A percentile compares a stretch with the other conserved stretches of the same genome.
These are phyloP conservation scores for Malacoraja senta DNA, from an alignment of 2,797 vertebrate species.

Conservation along the genomic window DNA sequence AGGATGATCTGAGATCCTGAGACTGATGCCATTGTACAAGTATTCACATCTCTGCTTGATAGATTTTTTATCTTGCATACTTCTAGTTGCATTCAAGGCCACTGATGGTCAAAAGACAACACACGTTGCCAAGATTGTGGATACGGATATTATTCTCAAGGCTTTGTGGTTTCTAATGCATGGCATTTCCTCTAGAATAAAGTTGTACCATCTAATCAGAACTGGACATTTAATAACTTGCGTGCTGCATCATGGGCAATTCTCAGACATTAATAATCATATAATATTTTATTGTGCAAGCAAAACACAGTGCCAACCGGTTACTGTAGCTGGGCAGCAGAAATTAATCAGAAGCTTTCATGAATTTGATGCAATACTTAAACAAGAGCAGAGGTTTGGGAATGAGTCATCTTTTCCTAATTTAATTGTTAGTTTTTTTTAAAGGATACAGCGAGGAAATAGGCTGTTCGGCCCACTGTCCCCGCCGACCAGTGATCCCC, in stretches of 20 bases:
- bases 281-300: not conserved
- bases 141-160: constrained; percentile 48
- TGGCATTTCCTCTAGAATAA: constrained; percentile 49
- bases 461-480: no score
- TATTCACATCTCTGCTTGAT: constrained; percentile 40
- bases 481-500: no score
- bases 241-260: not conserved
- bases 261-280: constrained; percentile 21
- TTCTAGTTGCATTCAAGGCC: constrained; percentile 43
- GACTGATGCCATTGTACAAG: constrained; percentile 49
- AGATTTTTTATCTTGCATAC: constrained; percentile 45
- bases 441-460: no score
- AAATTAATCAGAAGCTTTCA: constrained; percentile 7
- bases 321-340: not conserved
- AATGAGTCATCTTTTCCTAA: constrained; percentile 9
- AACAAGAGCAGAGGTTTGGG: not conserved
- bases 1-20: constrained; percentile 50
- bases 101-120: constrained; percentile 43
- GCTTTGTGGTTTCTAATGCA: constrained; percentile 50
- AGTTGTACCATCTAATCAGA: constrained; percentile 21
- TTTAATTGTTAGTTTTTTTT: no score
- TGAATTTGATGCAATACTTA: not conserved
- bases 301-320: not conserved
- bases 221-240: constrained; percentile 30
- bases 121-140: constrained; percentile 53